phyloP scores from a whole-genome alignment of 2,113 vertebrate species.

The Balaenoptera acutorostrata region DNA sequence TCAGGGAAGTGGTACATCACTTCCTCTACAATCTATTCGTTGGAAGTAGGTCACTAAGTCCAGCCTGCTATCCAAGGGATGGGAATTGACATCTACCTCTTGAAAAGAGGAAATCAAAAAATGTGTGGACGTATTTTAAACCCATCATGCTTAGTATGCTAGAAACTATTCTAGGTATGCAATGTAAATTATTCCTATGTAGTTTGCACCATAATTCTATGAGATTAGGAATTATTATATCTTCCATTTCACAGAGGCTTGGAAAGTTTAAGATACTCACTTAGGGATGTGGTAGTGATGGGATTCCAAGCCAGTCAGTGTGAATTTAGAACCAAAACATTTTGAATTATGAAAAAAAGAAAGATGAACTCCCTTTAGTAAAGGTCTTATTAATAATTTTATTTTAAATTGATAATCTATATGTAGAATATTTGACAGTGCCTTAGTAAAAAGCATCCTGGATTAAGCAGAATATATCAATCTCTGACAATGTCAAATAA shows the following conservation, averaged over 20 bases:
- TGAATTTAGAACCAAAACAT: neutral
- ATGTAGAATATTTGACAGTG: neutral
- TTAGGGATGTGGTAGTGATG: neutral
- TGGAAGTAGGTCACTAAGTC: neutral
- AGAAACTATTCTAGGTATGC: neutral
- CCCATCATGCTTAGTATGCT: neutral
- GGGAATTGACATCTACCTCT: neutral
- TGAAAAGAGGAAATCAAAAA: neutral
- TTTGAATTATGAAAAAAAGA: neutral
- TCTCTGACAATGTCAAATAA: neutral
- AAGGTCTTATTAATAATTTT: neutral
- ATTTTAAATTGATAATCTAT: neutral
- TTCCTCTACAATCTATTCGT: neutral
- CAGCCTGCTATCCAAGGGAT: neutral
- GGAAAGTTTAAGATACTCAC: neutral
- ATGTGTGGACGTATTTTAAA: neutral
- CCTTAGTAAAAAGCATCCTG: neutral
- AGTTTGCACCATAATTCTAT: neutral
- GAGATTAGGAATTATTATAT: neutral
- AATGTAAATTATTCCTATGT: neutral
- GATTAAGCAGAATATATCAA: neutral
- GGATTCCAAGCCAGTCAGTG: neutral
- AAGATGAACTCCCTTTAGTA: neutral
- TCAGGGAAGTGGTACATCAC: neutral
- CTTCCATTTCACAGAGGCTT: neutral